A percentile compares a stretch with the other conserved stretches of the same genome.
Evolutionary conservation across 2,113 vertebrate species (phyloP).

Genomic region (Pongo abelii): DNA sequence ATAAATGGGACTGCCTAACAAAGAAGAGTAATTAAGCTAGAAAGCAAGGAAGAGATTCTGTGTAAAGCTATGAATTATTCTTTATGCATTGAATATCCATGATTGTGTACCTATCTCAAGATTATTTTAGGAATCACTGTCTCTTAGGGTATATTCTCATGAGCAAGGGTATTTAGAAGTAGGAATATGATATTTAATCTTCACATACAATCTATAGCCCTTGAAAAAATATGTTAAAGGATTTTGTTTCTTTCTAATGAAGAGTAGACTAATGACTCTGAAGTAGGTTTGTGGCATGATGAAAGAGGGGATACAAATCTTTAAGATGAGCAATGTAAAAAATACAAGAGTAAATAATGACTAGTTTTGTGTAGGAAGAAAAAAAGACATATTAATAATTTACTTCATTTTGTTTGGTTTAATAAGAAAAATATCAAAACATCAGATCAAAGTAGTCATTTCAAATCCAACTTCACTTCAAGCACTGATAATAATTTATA

Average conservation of each 20-base stretch:
- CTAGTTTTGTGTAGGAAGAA: not conserved
- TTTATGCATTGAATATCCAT: not conserved
- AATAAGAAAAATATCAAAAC: constrained; percentile 55
- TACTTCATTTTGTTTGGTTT: constrained; percentile 31
- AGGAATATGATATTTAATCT: not conserved
- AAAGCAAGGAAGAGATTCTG: not conserved
- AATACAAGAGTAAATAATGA: not conserved
- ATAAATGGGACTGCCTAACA: not conserved
- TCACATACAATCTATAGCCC: not conserved
- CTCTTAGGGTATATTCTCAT: not conserved
- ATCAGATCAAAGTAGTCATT: constrained; percentile 11
- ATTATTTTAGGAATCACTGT: constrained; percentile 50
- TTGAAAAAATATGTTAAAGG: constrained; percentile 35
- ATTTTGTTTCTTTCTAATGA: constrained; percentile 43
- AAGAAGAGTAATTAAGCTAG: not conserved
- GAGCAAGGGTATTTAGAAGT: not conserved
- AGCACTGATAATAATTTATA: constrained; percentile 54
- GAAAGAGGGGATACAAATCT: constrained; percentile 48
- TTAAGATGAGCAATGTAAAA: constrained; percentile 46
- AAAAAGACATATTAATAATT: constrained; percentile 39
- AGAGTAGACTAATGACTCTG: not conserved
- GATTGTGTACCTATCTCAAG: not conserved
- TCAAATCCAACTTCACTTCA: constrained; percentile 41
- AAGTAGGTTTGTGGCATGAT: constrained; percentile 29
- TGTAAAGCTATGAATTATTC: not conserved